Conservation (phyloP, 1,140 invertebrate genomes). For the Anoplophora glabripennis region DNA sequence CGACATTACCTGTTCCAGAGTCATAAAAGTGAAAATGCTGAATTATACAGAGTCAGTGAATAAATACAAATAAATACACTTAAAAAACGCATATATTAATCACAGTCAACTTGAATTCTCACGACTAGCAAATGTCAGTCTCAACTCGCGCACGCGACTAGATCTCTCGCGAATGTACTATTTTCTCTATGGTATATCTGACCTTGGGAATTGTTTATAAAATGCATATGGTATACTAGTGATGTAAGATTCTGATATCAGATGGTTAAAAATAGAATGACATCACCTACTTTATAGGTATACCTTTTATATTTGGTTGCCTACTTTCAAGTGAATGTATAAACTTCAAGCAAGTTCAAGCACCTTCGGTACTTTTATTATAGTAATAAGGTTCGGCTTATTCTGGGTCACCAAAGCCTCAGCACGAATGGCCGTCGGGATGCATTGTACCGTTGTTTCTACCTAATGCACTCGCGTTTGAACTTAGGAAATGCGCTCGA, state of each 20-base stretch:
- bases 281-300: slow-evolving; percentile 29
- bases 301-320: slow-evolving; percentile 28
- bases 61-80: too few relatives aligned
- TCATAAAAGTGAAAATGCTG: too few relatives aligned
- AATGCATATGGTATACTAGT: slow-evolving; percentile 16
- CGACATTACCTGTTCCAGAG: too few relatives aligned
- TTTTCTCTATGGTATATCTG: neutral
- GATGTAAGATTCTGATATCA: slow-evolving; percentile 24
- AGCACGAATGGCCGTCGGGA: too few relatives aligned
- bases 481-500: too few relatives aligned
- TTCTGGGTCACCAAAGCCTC: too few relatives aligned
- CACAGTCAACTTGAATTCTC: neutral
- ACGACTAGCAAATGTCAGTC: slow-evolving; percentile 1
- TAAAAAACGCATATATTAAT: neutral
- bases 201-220: slow-evolving; percentile 14
- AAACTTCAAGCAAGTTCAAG: too few relatives aligned
- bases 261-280: slow-evolving; percentile 23
- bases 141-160: neutral
- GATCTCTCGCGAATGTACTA: neutral
- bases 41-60: too few relatives aligned
- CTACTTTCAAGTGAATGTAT: slow-evolving; percentile 7
- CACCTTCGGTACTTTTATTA: too few relatives aligned
- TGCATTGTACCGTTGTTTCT: too few relatives aligned
- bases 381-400: too few relatives aligned
- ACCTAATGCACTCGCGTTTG: too few relatives aligned